phyloP scores from a whole-genome alignment of 2,113 vertebrate species.

The Danio rerio region GRCz12tu NC_133194.1:28316001-28316500 shows the following conservation, averaged over 20 bases:
- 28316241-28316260: not conserved
- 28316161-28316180: constrained; percentile 68
- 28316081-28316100: constrained; percentile 74
- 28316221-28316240: constrained; percentile 40
- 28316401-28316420: constrained; percentile 1
- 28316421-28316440: constrained; percentile 50
- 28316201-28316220: constrained; percentile 63
- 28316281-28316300: constrained; percentile 1
- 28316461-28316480: constrained; percentile 56
- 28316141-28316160: constrained; percentile 73
- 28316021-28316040: constrained; percentile 2
- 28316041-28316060: constrained; percentile 6
- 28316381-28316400: constrained; percentile 22
- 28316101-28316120: constrained; percentile 75
- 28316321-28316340: constrained; percentile 46
- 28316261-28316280: constrained; percentile 23
- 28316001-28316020: constrained; percentile 32
- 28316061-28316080: constrained; percentile 64
- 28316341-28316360: constrained; percentile 52
- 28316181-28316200: constrained; percentile 64
- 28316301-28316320: constrained; percentile 31
- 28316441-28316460: constrained; percentile 53
- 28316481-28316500: constrained; percentile 66
- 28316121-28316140: constrained; percentile 68
- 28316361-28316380: constrained; percentile 29